Percentiles rank a stretch among this genome's conserved stretches.
Evolutionary conservation across 2,113 vertebrate species (phyloP).

Genomic region (Hippocampus guttulatus): DNA sequence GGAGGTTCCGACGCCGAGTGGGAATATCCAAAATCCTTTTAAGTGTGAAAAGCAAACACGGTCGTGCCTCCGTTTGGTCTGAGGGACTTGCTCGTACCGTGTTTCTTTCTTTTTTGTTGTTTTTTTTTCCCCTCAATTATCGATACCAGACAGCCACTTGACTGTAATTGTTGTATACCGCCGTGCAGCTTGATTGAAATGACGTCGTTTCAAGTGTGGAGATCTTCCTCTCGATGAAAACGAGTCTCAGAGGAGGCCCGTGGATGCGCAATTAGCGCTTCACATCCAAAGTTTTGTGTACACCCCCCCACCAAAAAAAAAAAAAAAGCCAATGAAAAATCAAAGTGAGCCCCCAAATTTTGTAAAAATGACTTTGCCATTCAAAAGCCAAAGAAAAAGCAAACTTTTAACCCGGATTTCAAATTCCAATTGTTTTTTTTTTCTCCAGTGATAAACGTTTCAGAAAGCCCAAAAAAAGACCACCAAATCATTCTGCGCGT

Average conservation of each 20-base stretch:
- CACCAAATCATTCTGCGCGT: too few relatives aligned
- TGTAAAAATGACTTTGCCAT: too few relatives aligned
- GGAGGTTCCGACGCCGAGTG: constrained; percentile 42
- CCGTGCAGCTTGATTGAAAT: not conserved
- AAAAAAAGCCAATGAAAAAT: too few relatives aligned
- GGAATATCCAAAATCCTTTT: constrained; percentile 66
- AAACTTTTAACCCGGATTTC: too few relatives aligned
- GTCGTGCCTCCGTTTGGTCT: constrained; percentile 43
- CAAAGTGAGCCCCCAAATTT: too few relatives aligned
- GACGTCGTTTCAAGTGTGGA: not conserved
- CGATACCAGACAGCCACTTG: not conserved
- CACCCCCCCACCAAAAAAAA: too few relatives aligned
- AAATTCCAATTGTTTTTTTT: too few relatives aligned
- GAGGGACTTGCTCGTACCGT: not conserved
- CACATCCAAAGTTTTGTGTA: too few relatives aligned
- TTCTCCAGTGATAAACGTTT: too few relatives aligned
- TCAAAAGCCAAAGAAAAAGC: too few relatives aligned
- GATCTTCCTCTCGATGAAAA: not conserved
- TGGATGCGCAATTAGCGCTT: too few relatives aligned
- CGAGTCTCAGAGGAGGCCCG: not conserved
- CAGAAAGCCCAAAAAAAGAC: too few relatives aligned
- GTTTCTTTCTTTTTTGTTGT: not conserved
- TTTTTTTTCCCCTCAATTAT: not conserved
- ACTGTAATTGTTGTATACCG: not conserved
- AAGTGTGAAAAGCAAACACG: constrained; percentile 66